phyloP scores from a whole-genome alignment of 1,140 invertebrate genomes.

The Eumeta japonica region DNA sequence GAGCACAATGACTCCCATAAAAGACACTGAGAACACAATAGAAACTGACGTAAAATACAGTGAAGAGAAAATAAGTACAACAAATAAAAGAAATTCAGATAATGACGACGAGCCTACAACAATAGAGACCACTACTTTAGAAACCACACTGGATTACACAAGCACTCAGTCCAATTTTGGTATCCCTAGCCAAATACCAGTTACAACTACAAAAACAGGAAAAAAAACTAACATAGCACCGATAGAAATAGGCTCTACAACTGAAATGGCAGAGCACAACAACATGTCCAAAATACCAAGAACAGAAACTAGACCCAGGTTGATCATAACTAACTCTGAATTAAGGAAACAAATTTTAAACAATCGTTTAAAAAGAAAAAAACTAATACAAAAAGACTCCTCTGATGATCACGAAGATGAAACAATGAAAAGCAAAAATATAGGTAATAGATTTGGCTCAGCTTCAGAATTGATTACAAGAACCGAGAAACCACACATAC shows the following conservation, averaged over 20 bases:
- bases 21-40: too few species aligned
- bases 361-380: conserved; percentile 35
- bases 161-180: not conserved
- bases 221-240: not conserved
- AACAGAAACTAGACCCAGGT: too few species aligned
- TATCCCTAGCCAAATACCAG: not conserved
- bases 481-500: conserved; percentile 18
- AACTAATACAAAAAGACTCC: conserved; percentile 25
- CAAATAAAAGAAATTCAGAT: too few species aligned
- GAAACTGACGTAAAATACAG: too few species aligned
- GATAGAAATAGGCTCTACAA: not conserved
- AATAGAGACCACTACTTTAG: too few species aligned
- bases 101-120: too few species aligned
- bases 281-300: not conserved
- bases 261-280: not conserved
- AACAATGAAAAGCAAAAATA: conserved; percentile 24
- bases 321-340: conserved; percentile 8
- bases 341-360: conserved; percentile 29
- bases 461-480: conserved; percentile 37
- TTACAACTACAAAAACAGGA: not conserved
- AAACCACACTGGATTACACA: too few species aligned
- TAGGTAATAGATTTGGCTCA: conserved; percentile 26
- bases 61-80: too few species aligned
- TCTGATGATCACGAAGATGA: conserved; percentile 24
- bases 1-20: too few species aligned